These are phyloP conservation scores for Prionailurus bengalensis DNA, from an alignment of 2,113 vertebrate species.

Conservation along the genomic window DNA sequence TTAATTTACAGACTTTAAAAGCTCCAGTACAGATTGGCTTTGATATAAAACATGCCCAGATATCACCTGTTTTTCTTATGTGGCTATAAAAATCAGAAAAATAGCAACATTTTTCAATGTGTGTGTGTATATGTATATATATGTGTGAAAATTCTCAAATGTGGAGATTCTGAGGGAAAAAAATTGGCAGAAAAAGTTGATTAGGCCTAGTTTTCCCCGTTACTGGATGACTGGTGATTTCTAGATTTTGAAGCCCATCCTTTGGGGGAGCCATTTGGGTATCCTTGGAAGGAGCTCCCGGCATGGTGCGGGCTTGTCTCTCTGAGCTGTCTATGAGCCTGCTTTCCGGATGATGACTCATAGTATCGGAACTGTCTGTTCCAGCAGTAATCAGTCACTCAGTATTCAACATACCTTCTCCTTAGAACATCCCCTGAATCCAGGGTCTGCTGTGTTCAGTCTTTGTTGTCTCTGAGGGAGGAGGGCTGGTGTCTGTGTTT, in stretches of 20 bases:
- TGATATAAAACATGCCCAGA: not conserved
- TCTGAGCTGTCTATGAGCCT: not conserved
- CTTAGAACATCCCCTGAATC: not conserved
- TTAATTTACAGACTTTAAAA: slow-evolving; percentile 19
- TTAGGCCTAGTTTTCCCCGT: not conserved
- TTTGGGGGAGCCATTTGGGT: not conserved
- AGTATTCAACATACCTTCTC: not conserved
- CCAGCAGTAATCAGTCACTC: not conserved
- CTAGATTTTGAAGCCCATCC: not conserved
- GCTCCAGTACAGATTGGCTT: not conserved
- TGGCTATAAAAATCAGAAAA: slow-evolving; percentile 17
- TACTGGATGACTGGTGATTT: not conserved
- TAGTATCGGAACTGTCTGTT: not conserved
- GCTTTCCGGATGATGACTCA: not conserved
- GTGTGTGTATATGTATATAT: too few species aligned
- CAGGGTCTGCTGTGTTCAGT: not conserved
- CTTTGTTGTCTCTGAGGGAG: not conserved
- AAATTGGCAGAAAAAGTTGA: not conserved
- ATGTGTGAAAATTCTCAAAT: not conserved
- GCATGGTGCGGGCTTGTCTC: not conserved
- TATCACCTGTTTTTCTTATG: slow-evolving; percentile 8
- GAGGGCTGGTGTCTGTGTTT: not conserved
- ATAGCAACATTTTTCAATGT: not conserved
- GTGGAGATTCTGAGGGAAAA: not conserved
- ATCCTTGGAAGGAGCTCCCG: not conserved